Percentiles rank a stretch among this genome's conserved stretches.
Conservation (phyloP, 1,140 invertebrate species). For the Aphaenogaster ashmeadi region DNA sequence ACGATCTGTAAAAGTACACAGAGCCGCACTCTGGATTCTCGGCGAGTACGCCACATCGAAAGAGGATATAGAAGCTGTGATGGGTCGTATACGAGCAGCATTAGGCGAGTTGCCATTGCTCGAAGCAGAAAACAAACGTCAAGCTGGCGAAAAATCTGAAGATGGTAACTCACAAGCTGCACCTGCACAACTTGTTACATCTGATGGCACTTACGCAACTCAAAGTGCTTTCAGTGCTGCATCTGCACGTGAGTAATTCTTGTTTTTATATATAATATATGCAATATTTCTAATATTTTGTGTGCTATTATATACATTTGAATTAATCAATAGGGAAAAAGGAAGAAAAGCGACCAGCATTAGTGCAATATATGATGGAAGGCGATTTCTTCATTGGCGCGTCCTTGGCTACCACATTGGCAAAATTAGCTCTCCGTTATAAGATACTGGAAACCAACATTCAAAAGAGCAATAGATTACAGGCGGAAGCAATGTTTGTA, state of each 20-base stretch:
- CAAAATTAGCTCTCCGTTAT: conserved; percentile 95
- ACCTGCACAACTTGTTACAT: conserved; percentile 94
- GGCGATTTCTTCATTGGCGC: conserved; percentile 99
- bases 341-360: conserved; percentile 91
- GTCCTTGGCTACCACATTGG: conserved; percentile 95
- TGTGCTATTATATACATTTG: background rate
- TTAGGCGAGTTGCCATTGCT: conserved; percentile 96
- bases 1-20: conserved; percentile 94
- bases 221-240: conserved; percentile 98
- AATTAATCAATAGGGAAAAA: conserved; percentile 87
- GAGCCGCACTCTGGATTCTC: conserved; percentile 98
- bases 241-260: conserved; percentile 71
- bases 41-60: conserved; percentile 96
- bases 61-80: conserved; percentile 93
- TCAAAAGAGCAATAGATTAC: conserved; percentile 90
- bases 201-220: conserved; percentile 99
- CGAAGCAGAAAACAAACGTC: conserved; percentile 94
- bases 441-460: conserved; percentile 88
- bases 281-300: background rate
- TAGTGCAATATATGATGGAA: conserved; percentile 96
- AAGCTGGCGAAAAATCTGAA: conserved; percentile 89
- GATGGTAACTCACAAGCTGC: conserved; percentile 84
- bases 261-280: background rate
- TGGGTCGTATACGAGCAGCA: conserved; percentile 92
- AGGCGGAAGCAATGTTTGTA: conserved; percentile 95